These are phyloP conservation scores for Octomys mimax DNA, from an alignment of 2,797 vertebrate genomes.

Conservation along the genomic window DNA sequence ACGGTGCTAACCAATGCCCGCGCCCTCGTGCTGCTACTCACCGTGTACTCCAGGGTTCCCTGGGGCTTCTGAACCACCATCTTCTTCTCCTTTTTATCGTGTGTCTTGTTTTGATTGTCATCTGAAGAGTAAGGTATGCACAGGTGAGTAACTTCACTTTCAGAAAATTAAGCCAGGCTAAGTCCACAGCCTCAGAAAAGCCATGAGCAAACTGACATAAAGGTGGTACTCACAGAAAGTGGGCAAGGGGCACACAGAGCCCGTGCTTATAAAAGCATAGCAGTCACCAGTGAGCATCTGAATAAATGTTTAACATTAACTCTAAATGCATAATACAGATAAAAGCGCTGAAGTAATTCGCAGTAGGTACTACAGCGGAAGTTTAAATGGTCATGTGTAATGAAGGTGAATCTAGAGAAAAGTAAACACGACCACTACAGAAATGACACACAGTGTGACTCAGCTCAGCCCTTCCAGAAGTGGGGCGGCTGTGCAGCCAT, in stretches of 20 bases:
- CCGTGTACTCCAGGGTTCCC: constrained; percentile 94
- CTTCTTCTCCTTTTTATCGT: constrained; percentile 95
- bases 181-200: constrained; percentile 10
- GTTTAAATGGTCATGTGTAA: constrained; percentile 28
- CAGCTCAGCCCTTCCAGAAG: constrained; percentile 8
- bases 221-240: background rate
- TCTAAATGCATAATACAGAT: background rate
- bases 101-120: constrained; percentile 91
- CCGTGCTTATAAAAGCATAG: background rate
- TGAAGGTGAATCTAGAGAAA: background rate
- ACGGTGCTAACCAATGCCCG: background rate
- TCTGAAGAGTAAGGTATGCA: constrained; percentile 87
- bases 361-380: background rate
- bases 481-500: background rate
- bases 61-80: constrained; percentile 92
- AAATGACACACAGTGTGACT: background rate
- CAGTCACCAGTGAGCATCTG: background rate
- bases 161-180: constrained; percentile 28
- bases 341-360: background rate
- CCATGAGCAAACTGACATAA: background rate
- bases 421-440: background rate
- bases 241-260: background rate
- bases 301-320: constrained; percentile 40
- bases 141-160: constrained; percentile 61
- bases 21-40: constrained; percentile 88